These are phyloP conservation scores for Tor tambroides DNA, from an alignment of 2,113 vertebrate species.

Conservation along the genomic window DNA sequence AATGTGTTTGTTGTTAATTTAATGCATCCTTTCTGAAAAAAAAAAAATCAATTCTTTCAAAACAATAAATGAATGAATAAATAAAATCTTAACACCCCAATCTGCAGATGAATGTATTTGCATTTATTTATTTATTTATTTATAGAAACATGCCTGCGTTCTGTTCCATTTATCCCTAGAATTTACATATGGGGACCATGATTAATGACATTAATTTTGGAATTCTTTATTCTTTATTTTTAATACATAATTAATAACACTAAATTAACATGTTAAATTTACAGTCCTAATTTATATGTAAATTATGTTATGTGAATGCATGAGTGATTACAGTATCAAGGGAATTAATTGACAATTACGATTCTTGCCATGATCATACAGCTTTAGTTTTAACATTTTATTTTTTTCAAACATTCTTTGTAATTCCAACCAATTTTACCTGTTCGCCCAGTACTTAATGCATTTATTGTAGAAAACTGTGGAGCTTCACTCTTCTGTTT, in stretches of 20 bases:
- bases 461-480: not conserved
- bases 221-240: not conserved
- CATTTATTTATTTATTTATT: no score
- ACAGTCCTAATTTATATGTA: not conserved
- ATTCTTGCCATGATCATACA: not conserved
- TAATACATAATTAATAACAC: conserved; percentile 1
- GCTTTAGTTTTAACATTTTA: not conserved
- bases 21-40: not conserved
- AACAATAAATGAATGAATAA: not conserved
- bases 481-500: conserved; percentile 4
- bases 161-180: not conserved
- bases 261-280: not conserved
- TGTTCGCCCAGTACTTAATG: not conserved
- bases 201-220: not conserved
- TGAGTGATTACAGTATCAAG: conserved; percentile 4
- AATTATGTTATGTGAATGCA: not conserved
- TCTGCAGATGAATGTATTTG: no score
- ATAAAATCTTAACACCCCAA: not conserved
- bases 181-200: not conserved
- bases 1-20: not conserved
- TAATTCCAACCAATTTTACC: not conserved
- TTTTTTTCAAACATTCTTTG: not conserved
- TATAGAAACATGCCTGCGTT: not conserved
- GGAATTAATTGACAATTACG: not conserved
- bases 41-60: not conserved